A percentile compares a stretch with the other conserved stretches of the same genome.
Evolutionary conservation across 2,888 invertebrate species (phyloP).

Genomic region (Ichneumon xanthorius): DNA sequence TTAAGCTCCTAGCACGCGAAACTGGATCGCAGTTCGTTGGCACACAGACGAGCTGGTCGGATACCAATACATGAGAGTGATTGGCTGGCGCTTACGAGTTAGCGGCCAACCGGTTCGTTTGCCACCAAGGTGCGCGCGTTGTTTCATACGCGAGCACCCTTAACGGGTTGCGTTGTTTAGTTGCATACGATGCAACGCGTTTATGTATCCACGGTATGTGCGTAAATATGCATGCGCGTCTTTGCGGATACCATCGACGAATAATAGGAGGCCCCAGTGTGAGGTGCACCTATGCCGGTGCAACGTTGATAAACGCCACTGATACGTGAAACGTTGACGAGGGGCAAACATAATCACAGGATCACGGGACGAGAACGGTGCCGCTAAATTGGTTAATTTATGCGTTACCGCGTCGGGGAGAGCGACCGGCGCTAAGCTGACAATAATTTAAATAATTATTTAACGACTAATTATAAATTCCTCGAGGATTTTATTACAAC

Average conservation of each 20-base stretch:
- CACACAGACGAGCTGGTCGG: too few species aligned
- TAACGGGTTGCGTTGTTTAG: constrained; percentile 9
- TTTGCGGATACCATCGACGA: constrained; percentile 1
- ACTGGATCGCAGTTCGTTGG: too few species aligned
- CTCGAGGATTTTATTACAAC: too few species aligned
- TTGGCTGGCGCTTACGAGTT: too few species aligned
- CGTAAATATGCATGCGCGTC: not conserved
- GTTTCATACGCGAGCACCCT: not conserved
- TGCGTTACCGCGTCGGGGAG: not conserved
- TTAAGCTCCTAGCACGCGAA: too few species aligned
- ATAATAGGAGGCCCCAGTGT: constrained; percentile 25
- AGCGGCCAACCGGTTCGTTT: too few species aligned
- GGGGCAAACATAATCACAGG: constrained; percentile 31
- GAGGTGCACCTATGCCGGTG: not conserved
- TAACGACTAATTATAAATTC: too few species aligned
- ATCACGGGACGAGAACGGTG: not conserved
- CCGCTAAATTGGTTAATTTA: constrained; percentile 31
- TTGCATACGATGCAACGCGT: constrained; percentile 8
- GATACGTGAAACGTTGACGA: constrained; percentile 30
- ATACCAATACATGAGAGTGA: too few species aligned
- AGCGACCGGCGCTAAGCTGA: not conserved
- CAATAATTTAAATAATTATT: not conserved
- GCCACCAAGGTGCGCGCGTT: too few species aligned
- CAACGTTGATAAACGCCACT: not conserved
- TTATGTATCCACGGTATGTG: constrained; percentile 13